A percentile compares a stretch with the other conserved stretches of the same genome.
These are phyloP conservation scores for Cecidostiba fungosa DNA, from an alignment of 2,888 invertebrate genomes.

Conservation along the genomic window DNA sequence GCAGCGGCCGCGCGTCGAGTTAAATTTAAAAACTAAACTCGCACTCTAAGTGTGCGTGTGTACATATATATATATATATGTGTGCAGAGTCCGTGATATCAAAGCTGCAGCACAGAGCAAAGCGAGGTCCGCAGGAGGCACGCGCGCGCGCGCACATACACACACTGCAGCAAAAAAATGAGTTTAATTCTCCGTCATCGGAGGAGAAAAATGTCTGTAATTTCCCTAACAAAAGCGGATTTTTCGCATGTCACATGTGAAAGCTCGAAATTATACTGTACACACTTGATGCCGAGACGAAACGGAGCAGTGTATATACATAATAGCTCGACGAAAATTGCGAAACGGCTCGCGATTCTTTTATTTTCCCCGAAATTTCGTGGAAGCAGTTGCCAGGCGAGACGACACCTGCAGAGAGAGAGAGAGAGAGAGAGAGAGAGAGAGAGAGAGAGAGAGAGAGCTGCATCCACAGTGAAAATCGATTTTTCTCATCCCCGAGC, in stretches of 20 bases:
- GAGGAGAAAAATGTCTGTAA: constrained; percentile 4
- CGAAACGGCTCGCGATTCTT: neutral
- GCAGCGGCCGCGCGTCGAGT: neutral
- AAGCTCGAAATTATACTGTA: constrained; percentile 8
- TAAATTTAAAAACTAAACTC: constrained; percentile 13
- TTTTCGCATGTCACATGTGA: constrained; percentile 22
- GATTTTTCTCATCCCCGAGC: neutral
- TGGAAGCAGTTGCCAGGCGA: neutral
- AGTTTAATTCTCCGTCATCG: constrained; percentile 26
- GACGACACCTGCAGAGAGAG: neutral
- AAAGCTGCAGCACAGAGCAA: neutral
- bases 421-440: too few species aligned
- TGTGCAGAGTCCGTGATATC: constrained; percentile 2
- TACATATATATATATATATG: too few species aligned
- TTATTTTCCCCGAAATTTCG: neutral
- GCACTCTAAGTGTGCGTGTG: neutral
- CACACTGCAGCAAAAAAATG: neutral
- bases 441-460: neutral
- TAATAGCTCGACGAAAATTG: constrained; percentile 7
- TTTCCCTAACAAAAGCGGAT: constrained; percentile 5
- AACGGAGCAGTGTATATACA: neutral
- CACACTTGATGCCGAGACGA: neutral
- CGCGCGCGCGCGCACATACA: neutral
- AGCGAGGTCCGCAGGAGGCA: neutral
- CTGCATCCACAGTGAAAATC: neutral